A percentile compares a stretch with the other conserved stretches of the same genome.
These are phyloP conservation scores for Seira ritae DNA, from an alignment of 2,888 invertebrate species.

Conservation along the genomic window DNA sequence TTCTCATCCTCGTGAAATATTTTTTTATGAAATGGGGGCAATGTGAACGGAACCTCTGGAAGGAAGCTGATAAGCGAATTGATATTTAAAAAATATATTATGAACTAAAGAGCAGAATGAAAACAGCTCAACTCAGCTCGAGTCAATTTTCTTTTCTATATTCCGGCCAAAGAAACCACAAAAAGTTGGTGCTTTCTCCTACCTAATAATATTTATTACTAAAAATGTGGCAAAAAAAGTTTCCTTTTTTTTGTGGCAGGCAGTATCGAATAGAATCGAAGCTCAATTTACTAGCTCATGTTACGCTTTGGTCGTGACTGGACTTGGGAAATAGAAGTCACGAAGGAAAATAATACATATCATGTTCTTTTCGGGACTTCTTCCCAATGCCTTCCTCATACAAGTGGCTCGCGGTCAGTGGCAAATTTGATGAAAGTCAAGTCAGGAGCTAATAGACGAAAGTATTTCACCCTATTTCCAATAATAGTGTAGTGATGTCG, in stretches of 20 bases:
- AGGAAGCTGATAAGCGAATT: neutral
- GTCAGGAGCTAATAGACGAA: neutral
- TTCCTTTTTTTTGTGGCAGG: neutral
- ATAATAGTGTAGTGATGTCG: neutral
- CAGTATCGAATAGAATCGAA: too few relatives aligned
- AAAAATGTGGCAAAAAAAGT: neutral
- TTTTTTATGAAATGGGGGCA: too few relatives aligned
- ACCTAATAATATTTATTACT: conserved; percentile 11
- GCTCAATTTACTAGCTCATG: neutral
- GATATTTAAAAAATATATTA: conserved; percentile 6
- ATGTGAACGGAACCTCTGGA: neutral
- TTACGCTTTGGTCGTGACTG: conserved; percentile 1
- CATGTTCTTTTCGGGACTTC: neutral
- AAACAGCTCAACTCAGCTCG: neutral
- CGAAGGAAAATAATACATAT: neutral
- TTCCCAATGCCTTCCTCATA: neutral
- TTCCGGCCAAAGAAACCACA: neutral
- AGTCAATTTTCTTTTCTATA: neutral
- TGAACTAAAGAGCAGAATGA: neutral
- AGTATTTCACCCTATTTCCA: neutral
- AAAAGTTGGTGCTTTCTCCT: neutral
- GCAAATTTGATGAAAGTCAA: neutral
- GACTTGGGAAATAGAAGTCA: neutral
- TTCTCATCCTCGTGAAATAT: too few relatives aligned
- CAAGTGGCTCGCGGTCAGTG: neutral